Evolutionary conservation across 2,888 invertebrate species (phyloP).

Genomic region (Parthenolecanium corni): DNA sequence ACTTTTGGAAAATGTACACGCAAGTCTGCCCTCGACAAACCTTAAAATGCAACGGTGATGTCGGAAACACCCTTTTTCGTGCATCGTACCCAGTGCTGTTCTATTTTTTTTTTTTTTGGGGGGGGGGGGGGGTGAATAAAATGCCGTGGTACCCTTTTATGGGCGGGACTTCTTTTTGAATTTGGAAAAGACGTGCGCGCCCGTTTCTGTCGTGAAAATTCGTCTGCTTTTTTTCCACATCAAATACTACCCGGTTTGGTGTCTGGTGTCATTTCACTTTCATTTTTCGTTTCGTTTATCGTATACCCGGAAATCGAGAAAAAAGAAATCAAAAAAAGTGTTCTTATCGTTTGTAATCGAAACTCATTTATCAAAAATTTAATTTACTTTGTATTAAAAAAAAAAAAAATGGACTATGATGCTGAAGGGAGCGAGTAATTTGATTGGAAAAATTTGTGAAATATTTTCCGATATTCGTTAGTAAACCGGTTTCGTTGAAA

Average conservation of each 20-base stretch:
- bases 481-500: too few relatives aligned
- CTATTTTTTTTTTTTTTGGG: not conserved
- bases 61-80: constrained; percentile 19
- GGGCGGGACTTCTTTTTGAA: constrained; percentile 12
- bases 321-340: not conserved
- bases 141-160: not conserved
- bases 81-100: constrained; percentile 10
- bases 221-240: not conserved
- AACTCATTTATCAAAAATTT: too few relatives aligned
- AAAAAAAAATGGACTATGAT: too few relatives aligned
- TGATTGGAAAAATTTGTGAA: too few relatives aligned
- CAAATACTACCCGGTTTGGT: too few relatives aligned
- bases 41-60: not conserved
- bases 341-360: too few relatives aligned
- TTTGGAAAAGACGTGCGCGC: constrained; percentile 23
- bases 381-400: too few relatives aligned
- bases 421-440: too few relatives aligned
- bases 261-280: constrained; percentile 6
- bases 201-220: constrained; percentile 12
- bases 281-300: not conserved
- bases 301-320: not conserved
- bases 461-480: too few relatives aligned
- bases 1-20: constrained; percentile 12
- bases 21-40: constrained; percentile 19
- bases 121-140: not conserved